Conservation (phyloP, 2,113 vertebrate species). For the Rattus rattus region DNA sequence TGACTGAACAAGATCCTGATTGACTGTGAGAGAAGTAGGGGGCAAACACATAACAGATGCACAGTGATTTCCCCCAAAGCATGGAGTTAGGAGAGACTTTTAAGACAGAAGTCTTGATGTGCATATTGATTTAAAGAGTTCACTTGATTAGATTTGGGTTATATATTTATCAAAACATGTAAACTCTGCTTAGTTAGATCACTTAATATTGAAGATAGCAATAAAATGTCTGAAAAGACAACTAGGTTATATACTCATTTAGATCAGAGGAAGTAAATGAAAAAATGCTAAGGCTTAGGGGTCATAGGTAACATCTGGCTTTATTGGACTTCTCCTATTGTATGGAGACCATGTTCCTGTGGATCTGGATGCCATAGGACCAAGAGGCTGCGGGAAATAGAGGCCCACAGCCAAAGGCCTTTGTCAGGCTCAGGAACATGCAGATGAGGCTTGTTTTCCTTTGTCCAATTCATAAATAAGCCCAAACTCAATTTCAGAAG, state of each 20-base stretch:
- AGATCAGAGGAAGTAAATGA: not conserved
- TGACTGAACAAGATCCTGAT: not conserved
- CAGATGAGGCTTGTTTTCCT: not conserved
- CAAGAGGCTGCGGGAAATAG: not conserved
- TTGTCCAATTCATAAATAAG: not conserved
- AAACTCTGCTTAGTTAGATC: not conserved
- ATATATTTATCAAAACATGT: not conserved
- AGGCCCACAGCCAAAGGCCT: not conserved
- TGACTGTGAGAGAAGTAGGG: not conserved
- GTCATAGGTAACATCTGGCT: not conserved
- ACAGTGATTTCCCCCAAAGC: not conserved
- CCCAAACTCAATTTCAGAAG: not conserved
- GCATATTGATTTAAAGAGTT: not conserved
- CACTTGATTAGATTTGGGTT: not conserved
- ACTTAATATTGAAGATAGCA: not conserved
- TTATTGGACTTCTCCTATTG: not conserved
- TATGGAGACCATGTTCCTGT: not conserved
- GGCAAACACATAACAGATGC: not conserved
- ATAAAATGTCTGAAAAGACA: not conserved
- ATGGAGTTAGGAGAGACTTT: not conserved
- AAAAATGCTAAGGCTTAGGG: not conserved
- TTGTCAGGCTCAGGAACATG: not conserved
- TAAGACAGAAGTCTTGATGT: not conserved
- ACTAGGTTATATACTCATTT: rapidly evolving
- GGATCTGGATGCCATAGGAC: not conserved